phyloP scores from a whole-genome alignment of 2,113 vertebrate species.

The Petromus typicus region DNA sequence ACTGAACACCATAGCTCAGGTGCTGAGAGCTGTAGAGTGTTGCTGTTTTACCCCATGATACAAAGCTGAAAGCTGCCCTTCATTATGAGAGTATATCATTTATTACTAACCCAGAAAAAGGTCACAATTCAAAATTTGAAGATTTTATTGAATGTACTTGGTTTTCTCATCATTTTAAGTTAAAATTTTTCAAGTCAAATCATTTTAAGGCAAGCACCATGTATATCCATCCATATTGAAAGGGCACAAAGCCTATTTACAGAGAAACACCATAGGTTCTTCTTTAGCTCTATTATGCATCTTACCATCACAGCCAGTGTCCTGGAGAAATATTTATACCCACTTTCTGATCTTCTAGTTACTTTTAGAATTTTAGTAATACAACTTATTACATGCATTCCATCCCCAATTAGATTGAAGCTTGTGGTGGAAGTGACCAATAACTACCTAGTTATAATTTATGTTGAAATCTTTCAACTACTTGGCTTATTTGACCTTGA shows the following conservation, averaged over 20 bases:
- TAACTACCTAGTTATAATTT: neutral
- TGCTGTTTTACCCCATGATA: neutral
- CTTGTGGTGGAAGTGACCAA: neutral
- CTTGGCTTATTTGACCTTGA: neutral
- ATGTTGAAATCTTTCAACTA: neutral
- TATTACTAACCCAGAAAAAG: neutral
- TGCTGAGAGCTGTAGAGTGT: neutral
- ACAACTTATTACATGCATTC: neutral
- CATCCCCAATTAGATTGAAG: neutral
- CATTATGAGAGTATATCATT: neutral
- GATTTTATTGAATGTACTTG: neutral
- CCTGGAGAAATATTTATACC: neutral
- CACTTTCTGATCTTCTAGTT: neutral
- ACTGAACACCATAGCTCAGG: neutral
- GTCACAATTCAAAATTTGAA: neutral
- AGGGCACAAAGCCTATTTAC: neutral
- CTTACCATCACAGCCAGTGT: neutral
- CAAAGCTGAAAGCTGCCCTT: neutral
- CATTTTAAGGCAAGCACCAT: neutral
- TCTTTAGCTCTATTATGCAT: neutral
- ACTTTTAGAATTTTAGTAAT: constrained; percentile 5
- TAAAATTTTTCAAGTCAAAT: neutral
- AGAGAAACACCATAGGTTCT: neutral
- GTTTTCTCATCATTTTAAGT: neutral
- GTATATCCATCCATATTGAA: neutral